These are phyloP conservation scores for Cheilosia grossa DNA, from an alignment of 2,888 invertebrate species.

Conservation along the genomic window DNA sequence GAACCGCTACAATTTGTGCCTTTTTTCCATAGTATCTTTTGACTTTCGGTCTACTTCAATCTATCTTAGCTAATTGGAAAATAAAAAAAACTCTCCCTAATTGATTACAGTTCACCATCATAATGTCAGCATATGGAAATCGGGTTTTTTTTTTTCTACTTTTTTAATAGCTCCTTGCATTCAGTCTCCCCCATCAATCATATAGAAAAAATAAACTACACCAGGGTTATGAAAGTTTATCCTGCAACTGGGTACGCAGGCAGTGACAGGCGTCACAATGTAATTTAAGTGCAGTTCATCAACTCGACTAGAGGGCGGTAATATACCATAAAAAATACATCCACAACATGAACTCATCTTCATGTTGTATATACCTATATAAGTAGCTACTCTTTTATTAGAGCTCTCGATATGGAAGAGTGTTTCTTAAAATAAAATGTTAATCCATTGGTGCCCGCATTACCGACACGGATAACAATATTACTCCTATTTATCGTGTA, in stretches of 20 bases:
- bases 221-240: conserved; percentile 46
- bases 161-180: conserved; percentile 9
- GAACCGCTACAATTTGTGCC: too few species aligned
- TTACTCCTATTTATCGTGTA: conserved; percentile 53
- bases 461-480: conserved; percentile 45
- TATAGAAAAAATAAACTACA: conserved; percentile 57
- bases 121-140: conserved; percentile 2
- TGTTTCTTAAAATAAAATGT: conserved; percentile 63
- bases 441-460: conserved; percentile 70
- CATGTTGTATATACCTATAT: not conserved
- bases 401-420: conserved; percentile 25
- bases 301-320: conserved; percentile 57
- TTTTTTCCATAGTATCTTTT: too few species aligned
- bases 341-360: conserved; percentile 46
- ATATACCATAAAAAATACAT: conserved; percentile 38
- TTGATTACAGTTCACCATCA: conserved; percentile 11
- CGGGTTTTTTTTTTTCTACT: not conserved
- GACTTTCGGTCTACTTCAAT: not conserved
- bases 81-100: conserved; percentile 1
- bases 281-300: conserved; percentile 74
- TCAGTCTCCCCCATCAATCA: conserved; percentile 51
- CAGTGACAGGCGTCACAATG: conserved; percentile 70
- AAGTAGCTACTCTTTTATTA: conserved; percentile 32
- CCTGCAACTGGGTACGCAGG: conserved; percentile 39
- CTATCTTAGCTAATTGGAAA: not conserved